These are phyloP conservation scores for Timandra comae DNA, from an alignment of 2,888 invertebrate genomes.

Conservation along the genomic window DNA sequence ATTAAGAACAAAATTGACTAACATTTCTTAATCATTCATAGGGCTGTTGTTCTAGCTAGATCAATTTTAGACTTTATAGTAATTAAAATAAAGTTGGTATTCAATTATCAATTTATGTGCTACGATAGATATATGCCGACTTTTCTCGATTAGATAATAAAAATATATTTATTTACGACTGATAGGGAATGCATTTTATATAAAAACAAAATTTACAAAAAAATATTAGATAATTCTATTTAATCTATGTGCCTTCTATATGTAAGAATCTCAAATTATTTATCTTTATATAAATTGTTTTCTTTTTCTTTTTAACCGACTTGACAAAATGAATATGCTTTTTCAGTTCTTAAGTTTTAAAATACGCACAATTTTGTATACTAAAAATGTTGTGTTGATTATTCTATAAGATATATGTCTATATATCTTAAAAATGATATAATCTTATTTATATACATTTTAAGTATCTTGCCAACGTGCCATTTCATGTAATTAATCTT, in stretches of 20 bases:
- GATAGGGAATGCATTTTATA: slow-evolving; percentile 24
- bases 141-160: not conserved
- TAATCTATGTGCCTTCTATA: slow-evolving; percentile 28
- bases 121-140: not conserved
- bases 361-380: too few species aligned
- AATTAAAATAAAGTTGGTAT: too few species aligned
- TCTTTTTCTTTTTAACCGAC: too few species aligned
- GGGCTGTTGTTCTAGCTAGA: too few species aligned
- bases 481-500: slow-evolving; percentile 15
- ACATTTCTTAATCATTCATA: too few species aligned
- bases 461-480: slow-evolving; percentile 19
- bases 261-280: too few species aligned
- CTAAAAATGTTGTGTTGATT: slow-evolving; percentile 9
- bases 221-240: slow-evolving; percentile 4
- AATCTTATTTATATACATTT: slow-evolving; percentile 7
- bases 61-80: too few species aligned
- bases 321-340: too few species aligned
- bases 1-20: too few species aligned
- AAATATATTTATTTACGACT: slow-evolving; percentile 11
- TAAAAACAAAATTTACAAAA: slow-evolving; percentile 11
- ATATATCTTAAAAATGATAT: slow-evolving; percentile 20
- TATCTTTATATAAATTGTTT: too few species aligned
- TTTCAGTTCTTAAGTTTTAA: too few species aligned
- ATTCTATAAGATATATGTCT: slow-evolving; percentile 21
- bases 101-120: slow-evolving; percentile 5